Evolutionary conservation across 2,113 vertebrate species (phyloP), one percentile per base, ranked within the genome.

Genomic region (Amphilophus citrinellus): DNA sequence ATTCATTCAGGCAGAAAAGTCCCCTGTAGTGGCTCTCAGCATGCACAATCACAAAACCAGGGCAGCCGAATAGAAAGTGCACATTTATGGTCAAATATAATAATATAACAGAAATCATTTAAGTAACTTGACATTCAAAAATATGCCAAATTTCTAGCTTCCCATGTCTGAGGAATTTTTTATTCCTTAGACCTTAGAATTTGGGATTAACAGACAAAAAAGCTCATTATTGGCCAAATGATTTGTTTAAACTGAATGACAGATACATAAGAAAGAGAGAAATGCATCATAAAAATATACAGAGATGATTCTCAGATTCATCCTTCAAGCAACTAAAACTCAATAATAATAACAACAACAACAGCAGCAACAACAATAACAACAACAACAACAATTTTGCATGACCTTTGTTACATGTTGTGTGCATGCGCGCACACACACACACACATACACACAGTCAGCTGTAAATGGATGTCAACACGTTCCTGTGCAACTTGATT

Each of bases 401-500:
- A 58, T 20, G 44, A 24, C 6, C 22, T 60, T 63, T 58, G 15
- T 39, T n/a, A 66, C 63, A 66, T 27, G 27, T 27, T 27, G 27
- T 27, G 24, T 24, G 24, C 24, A 24, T 24, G 27, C 27, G 27
- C 27, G 27, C 27, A 3, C 22, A 71, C n/a, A 10, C 10, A 71
- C 27, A 13, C 71, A 32, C 68, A 57, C 14, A 18, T 15, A 53
- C 50, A 66, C 42, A 39, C 60, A 37, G 14, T 58, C 24, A 27
- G 35, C 3, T 3, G 0, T 32, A 27, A 47, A 47, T 24, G 32
- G 37, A 79, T 11, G 57, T 71, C 68, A n/a, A 76, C 76, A 76
- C 76, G n/a, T 47, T 82, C 20, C 61, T 47, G 62, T 71, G 73
- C 58, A 80, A 80, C 62, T 50, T 62, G n/a, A 81, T 17, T 47